A percentile compares a stretch with the other conserved stretches of the same genome.
Evolutionary conservation across 2,113 vertebrate genomes (phyloP).

Genomic region (Heterochromis multidens): DNA sequence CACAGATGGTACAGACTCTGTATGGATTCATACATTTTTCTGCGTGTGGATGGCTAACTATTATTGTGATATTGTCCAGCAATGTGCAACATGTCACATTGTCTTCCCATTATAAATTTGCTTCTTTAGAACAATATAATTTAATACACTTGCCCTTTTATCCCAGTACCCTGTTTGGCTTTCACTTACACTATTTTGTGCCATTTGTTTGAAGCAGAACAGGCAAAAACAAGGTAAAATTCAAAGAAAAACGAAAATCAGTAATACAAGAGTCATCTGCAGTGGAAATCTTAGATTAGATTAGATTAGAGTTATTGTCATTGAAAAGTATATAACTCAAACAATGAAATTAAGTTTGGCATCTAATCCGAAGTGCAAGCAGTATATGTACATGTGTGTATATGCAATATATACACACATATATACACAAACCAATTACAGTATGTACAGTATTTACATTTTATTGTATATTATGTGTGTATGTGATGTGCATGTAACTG

Average conservation of each 20-base stretch:
- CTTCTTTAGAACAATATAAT: not conserved
- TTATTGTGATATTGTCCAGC: not conserved
- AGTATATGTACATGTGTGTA: too few species aligned
- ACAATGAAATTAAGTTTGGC: too few species aligned
- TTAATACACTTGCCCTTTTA: not conserved
- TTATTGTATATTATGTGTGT: too few species aligned
- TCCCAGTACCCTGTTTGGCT: not conserved
- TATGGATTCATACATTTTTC: not conserved
- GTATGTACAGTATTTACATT: too few species aligned
- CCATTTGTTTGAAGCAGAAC: not conserved
- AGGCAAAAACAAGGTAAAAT: not conserved
- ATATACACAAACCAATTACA: too few species aligned
- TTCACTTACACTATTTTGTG: not conserved
- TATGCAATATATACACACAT: too few species aligned
- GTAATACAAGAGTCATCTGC: too few species aligned
- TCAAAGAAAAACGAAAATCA: not conserved
- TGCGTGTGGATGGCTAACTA: not conserved
- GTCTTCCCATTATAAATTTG: not conserved
- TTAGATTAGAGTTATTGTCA: too few species aligned
- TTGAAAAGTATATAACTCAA: too few species aligned
- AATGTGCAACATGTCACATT: not conserved
- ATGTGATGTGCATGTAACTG: too few species aligned
- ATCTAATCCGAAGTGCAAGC: too few species aligned
- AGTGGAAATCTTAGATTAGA: too few species aligned
- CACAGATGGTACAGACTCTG: not conserved